Base-by-base conservation (phyloP, 2,113 vertebrate genomes). In the Orycteropus afer region DNA sequence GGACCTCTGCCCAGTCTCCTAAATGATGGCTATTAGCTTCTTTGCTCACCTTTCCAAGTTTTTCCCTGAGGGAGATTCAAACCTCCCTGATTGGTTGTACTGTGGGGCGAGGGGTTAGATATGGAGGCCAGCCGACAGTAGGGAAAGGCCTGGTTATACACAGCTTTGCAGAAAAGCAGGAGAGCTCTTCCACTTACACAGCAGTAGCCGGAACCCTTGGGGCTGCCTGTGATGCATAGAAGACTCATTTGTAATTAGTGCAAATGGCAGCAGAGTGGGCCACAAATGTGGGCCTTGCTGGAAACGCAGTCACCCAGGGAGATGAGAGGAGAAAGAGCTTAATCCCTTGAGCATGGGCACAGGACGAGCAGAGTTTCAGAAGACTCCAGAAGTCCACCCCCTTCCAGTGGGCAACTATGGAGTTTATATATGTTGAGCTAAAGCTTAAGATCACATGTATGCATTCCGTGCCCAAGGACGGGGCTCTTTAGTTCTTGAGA, bases 141-240 rank as follows among this genome's bases (percentile, higher is more conserved):
- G 59, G 45, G 73, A 78, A 92, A 91, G 59, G 13, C 22, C 63
- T 40, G 27, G 57, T 95, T 61, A 77, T 71, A 61, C 47, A 29
- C 2, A 78, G 20, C 15, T 57, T 85, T 63, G 77, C 71, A 71
- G 73, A 87, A 94, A 94, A 87, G 1, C 45, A 73, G 29, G 53
- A 40, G 80, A 57, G 89, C 87, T 74, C 59, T 87, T 96, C 90
- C 51, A 81, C 42, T 90, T 87, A 87, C 49, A 47, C 83, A 87
- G 23, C 63, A 59, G 25, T 83, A 94, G 15, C 47, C 71, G 65
- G 20, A 45, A 92, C n/a, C 29, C 32, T 78, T 59, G 49, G 11
- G 47, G 23, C 80, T 79, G 61, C 47, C 55, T 90, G 91, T 74
- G 49, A 79, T 42, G 20, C 27, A 89, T 65, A 92, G 53, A 78